A percentile compares a stretch with the other conserved stretches of the same genome.
Conservation (phyloP, 2,797 vertebrate genomes). For the Pseudochirops corinnae region DNA sequence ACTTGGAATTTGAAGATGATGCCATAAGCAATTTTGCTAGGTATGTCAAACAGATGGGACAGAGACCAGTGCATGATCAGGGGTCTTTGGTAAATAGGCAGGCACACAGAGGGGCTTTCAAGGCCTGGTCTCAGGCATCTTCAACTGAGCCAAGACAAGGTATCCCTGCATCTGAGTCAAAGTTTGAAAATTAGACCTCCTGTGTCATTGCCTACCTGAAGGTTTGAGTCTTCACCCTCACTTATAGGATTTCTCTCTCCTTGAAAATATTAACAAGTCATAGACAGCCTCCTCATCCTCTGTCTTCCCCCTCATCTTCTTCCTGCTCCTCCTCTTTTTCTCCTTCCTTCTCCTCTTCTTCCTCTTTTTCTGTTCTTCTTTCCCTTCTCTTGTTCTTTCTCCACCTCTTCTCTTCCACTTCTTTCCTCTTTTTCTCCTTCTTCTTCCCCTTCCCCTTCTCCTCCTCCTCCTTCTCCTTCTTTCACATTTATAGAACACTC, state of each 20-base stretch:
- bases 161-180: background rate
- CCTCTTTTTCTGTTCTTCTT: background rate
- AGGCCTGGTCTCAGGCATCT: background rate
- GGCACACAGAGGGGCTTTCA: background rate
- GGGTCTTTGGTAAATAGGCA: background rate
- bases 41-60: background rate
- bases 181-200: background rate
- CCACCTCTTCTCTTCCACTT: no score
- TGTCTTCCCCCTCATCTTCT: slow-evolving; percentile 3
- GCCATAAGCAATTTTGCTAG: background rate
- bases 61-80: background rate
- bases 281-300: background rate
- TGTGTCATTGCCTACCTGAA: background rate
- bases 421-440: no score
- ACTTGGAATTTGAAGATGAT: background rate
- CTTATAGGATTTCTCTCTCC: background rate
- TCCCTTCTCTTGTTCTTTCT: slow-evolving; percentile 6
- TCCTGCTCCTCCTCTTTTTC: background rate
- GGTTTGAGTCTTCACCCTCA: background rate
- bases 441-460: no score
- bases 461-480: background rate
- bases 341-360: no score
- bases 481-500: background rate
- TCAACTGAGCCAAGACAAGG: background rate
- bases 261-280: background rate